Conservation (phyloP, 2,888 invertebrate genomes). For the Eledone cirrhosa region DNA sequence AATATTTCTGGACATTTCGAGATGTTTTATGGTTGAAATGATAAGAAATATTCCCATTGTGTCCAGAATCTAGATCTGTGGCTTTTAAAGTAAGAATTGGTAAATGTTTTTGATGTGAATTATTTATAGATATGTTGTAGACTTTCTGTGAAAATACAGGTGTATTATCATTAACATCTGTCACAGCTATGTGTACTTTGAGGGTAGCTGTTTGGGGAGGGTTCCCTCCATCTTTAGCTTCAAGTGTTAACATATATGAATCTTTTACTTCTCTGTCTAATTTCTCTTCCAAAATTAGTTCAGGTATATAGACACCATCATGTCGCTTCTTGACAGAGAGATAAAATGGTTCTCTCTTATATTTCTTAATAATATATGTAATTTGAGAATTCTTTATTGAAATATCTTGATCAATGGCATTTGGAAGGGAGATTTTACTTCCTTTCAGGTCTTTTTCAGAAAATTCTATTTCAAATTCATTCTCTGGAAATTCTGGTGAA, state of each 20-base stretch:
- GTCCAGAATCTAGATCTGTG: constrained; percentile 8
- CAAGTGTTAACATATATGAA: background rate
- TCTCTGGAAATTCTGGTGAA: constrained; percentile 14
- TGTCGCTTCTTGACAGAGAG: background rate
- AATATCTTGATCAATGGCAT: constrained; percentile 16
- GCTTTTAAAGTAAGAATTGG: background rate
- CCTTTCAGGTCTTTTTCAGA: background rate
- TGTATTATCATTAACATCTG: constrained; percentile 1
- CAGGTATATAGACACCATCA: background rate
- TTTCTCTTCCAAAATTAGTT: background rate
- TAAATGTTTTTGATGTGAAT: background rate
- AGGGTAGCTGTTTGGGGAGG: background rate
- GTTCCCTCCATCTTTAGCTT: constrained; percentile 1
- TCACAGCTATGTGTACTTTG: constrained; percentile 5
- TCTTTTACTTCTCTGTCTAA: constrained; percentile 15
- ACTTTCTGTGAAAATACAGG: constrained; percentile 13
- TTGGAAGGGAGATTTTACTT: background rate
- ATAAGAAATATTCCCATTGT: constrained; percentile 13
- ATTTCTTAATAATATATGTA: background rate
- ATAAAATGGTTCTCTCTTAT: constrained; percentile 13
- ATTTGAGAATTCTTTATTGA: background rate
- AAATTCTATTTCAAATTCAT: background rate
- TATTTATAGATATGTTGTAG: background rate
- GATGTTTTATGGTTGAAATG: background rate
- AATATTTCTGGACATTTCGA: background rate